phyloP scores from a whole-genome alignment of 2,888 invertebrate genomes.

The Lasioglossum vierecki region DNA sequence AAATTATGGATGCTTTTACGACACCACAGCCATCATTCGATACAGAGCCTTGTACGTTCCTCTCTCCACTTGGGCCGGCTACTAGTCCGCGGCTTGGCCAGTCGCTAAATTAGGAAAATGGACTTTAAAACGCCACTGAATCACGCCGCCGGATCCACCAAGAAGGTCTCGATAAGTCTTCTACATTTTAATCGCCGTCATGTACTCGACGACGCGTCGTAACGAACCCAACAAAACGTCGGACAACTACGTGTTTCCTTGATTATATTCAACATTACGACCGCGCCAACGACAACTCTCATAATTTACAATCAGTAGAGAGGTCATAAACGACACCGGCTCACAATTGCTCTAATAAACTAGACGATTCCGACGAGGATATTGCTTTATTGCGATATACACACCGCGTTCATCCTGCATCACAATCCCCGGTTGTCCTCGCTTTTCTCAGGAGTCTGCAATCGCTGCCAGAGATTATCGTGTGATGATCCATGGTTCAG shows the following conservation, averaged over 20 bases:
- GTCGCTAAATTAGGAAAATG: not conserved
- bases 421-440: not conserved
- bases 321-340: conserved; percentile 52
- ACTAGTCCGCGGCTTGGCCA: not conserved
- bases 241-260: conserved; percentile 16
- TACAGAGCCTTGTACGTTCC: not conserved
- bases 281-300: conserved; percentile 28
- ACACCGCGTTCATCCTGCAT: not conserved
- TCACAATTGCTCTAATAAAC: conserved; percentile 69
- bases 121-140: not conserved
- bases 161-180: not conserved
- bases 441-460: not conserved
- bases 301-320: conserved; percentile 70
- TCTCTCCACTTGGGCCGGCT: not conserved
- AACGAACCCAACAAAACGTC: conserved; percentile 9
- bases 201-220: not conserved
- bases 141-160: not conserved
- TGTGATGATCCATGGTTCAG: not conserved
- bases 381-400: conserved; percentile 22
- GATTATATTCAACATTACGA: conserved; percentile 23
- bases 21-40: not conserved
- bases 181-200: conserved; percentile 17
- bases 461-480: not conserved
- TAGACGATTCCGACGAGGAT: conserved; percentile 13
- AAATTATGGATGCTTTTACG: conserved; percentile 33